These are phyloP conservation scores for Eilema caniola DNA, from an alignment of 2,888 invertebrate genomes.

Conservation along the genomic window DNA sequence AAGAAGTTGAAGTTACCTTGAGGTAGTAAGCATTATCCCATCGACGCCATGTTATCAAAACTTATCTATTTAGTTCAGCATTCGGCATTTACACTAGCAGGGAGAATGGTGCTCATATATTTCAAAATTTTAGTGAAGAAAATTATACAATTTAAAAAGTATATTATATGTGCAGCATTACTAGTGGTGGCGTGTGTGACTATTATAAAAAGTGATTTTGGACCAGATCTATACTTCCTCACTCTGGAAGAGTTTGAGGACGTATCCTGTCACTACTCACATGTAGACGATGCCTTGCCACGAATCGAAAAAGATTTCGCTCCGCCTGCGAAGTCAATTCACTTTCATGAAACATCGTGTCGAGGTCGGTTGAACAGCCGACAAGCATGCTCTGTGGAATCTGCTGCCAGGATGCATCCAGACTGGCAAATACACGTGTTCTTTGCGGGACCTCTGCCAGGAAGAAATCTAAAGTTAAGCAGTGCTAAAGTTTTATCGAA, in stretches of 20 bases:
- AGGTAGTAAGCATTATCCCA: background rate
- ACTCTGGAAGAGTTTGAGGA: background rate
- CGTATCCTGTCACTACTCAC: conserved; percentile 9
- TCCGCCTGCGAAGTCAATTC: conserved; percentile 11
- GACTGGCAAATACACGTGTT: conserved; percentile 16
- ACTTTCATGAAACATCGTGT: conserved; percentile 25
- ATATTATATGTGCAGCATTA: background rate
- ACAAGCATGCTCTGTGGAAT: conserved; percentile 28
- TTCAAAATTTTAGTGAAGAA: background rate
- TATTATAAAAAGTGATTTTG: background rate
- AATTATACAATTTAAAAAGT: background rate
- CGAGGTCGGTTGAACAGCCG: conserved; percentile 15
- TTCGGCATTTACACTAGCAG: background rate
- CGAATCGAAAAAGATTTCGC: background rate
- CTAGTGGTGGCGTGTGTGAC: background rate
- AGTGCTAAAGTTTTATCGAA: conserved; percentile 24
- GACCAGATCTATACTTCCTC: conserved; percentile 5
- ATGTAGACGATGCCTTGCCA: background rate
- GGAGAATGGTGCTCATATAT: background rate
- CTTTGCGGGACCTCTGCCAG: conserved; percentile 31
- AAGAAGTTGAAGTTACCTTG: too few species aligned
- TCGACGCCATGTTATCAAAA: background rate
- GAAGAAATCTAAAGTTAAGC: conserved; percentile 11
- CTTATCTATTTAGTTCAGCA: background rate
- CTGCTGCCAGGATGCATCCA: conserved; percentile 23